Evolutionary conservation across 1,140 invertebrate species (phyloP).

Genomic region (Polyergus mexicanus): DNA sequence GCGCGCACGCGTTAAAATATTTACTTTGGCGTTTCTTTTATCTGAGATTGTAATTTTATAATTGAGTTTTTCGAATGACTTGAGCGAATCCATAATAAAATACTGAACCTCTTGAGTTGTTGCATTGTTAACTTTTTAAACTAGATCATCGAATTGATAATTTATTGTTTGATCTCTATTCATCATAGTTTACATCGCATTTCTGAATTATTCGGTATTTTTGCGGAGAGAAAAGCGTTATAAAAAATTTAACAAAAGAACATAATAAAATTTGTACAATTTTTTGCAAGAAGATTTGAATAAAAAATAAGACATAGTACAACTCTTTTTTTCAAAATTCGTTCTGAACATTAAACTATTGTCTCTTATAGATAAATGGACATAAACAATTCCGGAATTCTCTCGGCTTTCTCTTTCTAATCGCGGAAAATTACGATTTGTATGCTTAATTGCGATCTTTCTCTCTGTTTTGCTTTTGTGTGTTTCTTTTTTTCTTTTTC

Average conservation of each 20-base stretch:
- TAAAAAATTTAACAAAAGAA: background rate
- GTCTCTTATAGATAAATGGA: background rate
- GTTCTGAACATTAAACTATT: slow-evolving; percentile 16
- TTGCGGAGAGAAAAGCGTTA: background rate
- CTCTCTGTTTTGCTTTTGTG: slow-evolving; percentile 8
- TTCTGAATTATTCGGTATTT: background rate
- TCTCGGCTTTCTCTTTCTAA: slow-evolving; percentile 64
- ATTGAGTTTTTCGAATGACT: background rate
- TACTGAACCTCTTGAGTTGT: background rate
- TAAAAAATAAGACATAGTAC: background rate
- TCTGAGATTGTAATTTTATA: background rate
- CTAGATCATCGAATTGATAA: slow-evolving; percentile 20
- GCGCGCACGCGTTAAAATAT: background rate
- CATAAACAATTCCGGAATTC: slow-evolving; percentile 49
- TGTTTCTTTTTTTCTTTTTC: background rate
- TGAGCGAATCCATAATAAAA: background rate
- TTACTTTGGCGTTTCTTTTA: background rate
- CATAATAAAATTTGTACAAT: background rate
- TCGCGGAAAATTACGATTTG: slow-evolving; percentile 65
- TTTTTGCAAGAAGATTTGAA: slow-evolving; percentile 16
- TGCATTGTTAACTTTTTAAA: slow-evolving; percentile 16
- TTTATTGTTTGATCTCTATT: slow-evolving; percentile 37
- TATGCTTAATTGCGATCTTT: slow-evolving; percentile 51
- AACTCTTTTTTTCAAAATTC: slow-evolving; percentile 24
- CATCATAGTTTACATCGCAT: slow-evolving; percentile 9